These are phyloP conservation scores for Euphydryas editha DNA, from an alignment of 2,888 invertebrate species.

Conservation along the genomic window DNA sequence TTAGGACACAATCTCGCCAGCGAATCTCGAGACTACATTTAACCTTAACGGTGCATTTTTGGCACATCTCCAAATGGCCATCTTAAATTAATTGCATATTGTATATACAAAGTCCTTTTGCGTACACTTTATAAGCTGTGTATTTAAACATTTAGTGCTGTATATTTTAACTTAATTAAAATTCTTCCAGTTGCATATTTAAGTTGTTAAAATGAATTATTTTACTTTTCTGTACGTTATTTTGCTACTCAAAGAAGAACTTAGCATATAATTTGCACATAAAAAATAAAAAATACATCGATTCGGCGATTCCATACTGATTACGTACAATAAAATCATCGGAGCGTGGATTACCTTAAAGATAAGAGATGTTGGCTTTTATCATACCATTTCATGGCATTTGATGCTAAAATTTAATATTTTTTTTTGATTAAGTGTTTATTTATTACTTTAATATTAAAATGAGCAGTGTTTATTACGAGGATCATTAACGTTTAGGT, in stretches of 20 bases:
- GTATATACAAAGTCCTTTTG: conserved; percentile 8
- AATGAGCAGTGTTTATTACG: conserved; percentile 22
- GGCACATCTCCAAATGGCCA: conserved; percentile 26
- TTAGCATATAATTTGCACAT: conserved; percentile 14
- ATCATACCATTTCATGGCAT: conserved; percentile 36
- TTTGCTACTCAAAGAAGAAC: neutral
- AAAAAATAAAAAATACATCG: conserved; percentile 25
- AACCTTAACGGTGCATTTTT: conserved; percentile 24
- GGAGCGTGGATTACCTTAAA: conserved; percentile 16
- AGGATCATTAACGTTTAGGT: neutral
- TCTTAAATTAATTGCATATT: conserved; percentile 30
- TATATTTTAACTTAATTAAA: conserved; percentile 13
- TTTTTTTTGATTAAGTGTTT: conserved; percentile 17
- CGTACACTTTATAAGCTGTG: neutral
- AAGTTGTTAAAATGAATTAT: neutral
- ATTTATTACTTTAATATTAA: conserved; percentile 32
- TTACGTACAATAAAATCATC: conserved; percentile 21
- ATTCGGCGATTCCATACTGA: conserved; percentile 22
- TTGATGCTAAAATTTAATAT: conserved; percentile 36
- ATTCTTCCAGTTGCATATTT: neutral
- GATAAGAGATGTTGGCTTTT: conserved; percentile 26
- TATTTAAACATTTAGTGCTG: conserved; percentile 6
- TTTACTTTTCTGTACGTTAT: neutral
- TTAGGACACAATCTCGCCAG: conserved; percentile 24
- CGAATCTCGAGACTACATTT: conserved; percentile 29